Conservation (phyloP, 2,888 invertebrate genomes). For the Zygogramma bicolorata region DNA sequence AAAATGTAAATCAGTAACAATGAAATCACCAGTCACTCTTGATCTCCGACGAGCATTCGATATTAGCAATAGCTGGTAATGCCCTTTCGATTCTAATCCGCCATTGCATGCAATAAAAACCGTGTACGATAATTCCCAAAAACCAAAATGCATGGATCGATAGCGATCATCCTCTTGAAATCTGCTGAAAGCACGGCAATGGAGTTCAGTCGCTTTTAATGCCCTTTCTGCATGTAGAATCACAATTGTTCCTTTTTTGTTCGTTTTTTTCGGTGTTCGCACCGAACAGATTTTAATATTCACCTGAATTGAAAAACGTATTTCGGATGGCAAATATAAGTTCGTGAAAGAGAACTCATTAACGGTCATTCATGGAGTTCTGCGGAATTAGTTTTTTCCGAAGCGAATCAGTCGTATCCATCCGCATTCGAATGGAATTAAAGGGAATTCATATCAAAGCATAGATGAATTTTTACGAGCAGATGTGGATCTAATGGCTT, state of each 20-base stretch:
- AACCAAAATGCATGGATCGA: not conserved
- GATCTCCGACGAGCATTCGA: too few relatives aligned
- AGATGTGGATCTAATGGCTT: not conserved
- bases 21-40: too few relatives aligned
- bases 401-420: not conserved
- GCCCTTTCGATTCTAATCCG: not conserved
- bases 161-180: not conserved
- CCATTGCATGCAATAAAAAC: not conserved
- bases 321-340: slow-evolving; percentile 39
- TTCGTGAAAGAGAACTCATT: slow-evolving; percentile 34
- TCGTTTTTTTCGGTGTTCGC: slow-evolving; percentile 28
- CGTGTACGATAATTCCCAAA: not conserved
- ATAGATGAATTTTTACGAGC: not conserved
- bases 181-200: slow-evolving; percentile 3
- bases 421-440: not conserved
- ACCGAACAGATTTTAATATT: slow-evolving; percentile 38
- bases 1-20: too few relatives aligned
- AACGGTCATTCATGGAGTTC: slow-evolving; percentile 26
- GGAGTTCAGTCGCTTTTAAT: slow-evolving; percentile 28
- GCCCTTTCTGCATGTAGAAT: slow-evolving; percentile 44
- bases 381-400: not conserved
- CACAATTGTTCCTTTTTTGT: slow-evolving; percentile 42
- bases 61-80: too few relatives aligned
- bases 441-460: not conserved
- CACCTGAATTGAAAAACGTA: slow-evolving; percentile 38